Percentiles rank a stretch among this genome's conserved stretches.
Conservation (phyloP, 1,140 invertebrate genomes). For the Phymorhynchus buccinoides region DNA sequence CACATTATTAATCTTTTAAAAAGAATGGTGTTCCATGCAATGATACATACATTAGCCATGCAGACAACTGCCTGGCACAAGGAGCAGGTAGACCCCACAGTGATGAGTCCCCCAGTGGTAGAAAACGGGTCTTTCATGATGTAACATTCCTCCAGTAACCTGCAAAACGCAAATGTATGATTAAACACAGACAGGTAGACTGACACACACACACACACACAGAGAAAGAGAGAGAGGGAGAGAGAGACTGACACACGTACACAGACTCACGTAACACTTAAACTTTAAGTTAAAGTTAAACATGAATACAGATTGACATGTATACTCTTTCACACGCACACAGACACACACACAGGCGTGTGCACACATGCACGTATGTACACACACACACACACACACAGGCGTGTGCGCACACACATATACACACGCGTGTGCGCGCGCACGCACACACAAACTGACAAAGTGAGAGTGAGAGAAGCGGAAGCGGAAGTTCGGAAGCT, state of each 20-base stretch:
- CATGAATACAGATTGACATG: no score
- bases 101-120: constrained; percentile 36
- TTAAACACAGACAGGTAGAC: neutral
- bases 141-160: constrained; percentile 41
- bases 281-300: no score
- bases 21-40: neutral
- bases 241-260: neutral
- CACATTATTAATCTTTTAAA: neutral
- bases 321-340: no score
- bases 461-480: no score
- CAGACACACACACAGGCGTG: no score
- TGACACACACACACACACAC: neutral
- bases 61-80: constrained; percentile 34
- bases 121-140: constrained; percentile 48
- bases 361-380: no score
- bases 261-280: neutral
- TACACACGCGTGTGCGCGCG: no score
- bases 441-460: no score
- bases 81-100: constrained; percentile 40
- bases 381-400: no score
- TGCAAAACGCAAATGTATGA: neutral
- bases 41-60: constrained; percentile 35
- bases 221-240: neutral
- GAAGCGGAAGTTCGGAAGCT: no score
- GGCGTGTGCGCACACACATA: no score